phyloP scores from a whole-genome alignment of 2,797 vertebrate genomes.

The Notamacropus eugenii region DNA sequence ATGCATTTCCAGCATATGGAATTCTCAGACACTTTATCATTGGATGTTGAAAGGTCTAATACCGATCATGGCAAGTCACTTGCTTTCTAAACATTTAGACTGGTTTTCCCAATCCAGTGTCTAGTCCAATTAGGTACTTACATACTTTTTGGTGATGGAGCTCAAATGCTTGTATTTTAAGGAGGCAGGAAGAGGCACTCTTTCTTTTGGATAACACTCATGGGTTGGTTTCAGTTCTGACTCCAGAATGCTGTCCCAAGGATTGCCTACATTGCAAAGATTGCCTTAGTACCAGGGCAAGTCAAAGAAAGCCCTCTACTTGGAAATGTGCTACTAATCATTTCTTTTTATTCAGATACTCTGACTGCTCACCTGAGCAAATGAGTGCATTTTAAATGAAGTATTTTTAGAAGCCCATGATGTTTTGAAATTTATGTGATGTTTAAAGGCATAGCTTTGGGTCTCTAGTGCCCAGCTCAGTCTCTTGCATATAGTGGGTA shows the following conservation, averaged over 20 bases:
- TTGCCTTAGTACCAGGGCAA: not conserved
- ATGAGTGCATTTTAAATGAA: conserved; percentile 5
- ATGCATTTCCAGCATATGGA: not conserved
- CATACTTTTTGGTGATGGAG: not conserved
- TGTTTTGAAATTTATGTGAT: conserved; percentile 8
- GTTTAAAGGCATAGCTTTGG: not conserved
- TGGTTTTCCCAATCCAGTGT: not conserved
- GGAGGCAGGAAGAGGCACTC: conserved; percentile 13
- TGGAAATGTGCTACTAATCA: not conserved
- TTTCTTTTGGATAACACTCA: not conserved
- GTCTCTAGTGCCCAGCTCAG: not conserved
- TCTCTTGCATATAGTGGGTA: not conserved
- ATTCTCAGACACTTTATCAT: not conserved
- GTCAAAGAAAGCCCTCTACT: not conserved
- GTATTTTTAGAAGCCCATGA: conserved; percentile 13
- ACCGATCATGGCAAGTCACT: conserved; percentile 2
- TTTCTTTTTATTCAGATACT: conserved; percentile 11
- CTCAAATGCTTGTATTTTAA: conserved; percentile 44
- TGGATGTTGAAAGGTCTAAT: not conserved
- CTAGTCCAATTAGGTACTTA: not conserved
- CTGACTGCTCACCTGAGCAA: conserved; percentile 7
- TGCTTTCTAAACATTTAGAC: not conserved
- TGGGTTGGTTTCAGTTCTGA: conserved; percentile 3
- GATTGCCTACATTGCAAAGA: not conserved
- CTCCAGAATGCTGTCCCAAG: conserved; percentile 22